Conservation (phyloP, 1,140 invertebrate genomes). For the Aethina tumida region DNA sequence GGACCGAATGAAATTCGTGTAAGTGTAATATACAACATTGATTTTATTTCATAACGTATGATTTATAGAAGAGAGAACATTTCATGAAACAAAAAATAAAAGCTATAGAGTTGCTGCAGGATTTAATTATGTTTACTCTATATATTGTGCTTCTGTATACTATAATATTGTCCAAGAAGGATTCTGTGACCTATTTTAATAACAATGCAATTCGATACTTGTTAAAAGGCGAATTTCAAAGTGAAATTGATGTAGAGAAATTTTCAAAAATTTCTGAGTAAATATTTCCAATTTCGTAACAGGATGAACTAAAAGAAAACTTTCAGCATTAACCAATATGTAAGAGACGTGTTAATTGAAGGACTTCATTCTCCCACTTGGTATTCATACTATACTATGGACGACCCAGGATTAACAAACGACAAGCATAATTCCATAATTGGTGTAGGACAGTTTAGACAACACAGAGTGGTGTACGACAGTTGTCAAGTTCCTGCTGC, state of each 20-base stretch:
- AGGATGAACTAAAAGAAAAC: background rate
- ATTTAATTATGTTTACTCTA: constrained; percentile 21
- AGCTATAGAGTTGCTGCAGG: constrained; percentile 16
- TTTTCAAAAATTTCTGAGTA: background rate
- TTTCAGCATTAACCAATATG: constrained; percentile 19
- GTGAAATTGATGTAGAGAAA: no score
- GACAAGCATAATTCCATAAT: constrained; percentile 23
- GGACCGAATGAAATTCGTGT: constrained; percentile 8
- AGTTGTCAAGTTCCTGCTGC: constrained; percentile 1
- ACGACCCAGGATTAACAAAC: constrained; percentile 19
- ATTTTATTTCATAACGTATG: background rate
- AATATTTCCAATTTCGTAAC: background rate
- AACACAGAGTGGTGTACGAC: constrained; percentile 12
- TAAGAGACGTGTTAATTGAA: constrained; percentile 14
- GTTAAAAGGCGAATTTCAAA: constrained; percentile 5
- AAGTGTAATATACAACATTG: background rate
- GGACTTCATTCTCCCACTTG: constrained; percentile 18
- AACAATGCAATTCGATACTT: constrained; percentile 16
- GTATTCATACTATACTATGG: constrained; percentile 17
- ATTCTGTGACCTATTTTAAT: constrained; percentile 11
- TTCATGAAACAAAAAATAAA: constrained; percentile 10
- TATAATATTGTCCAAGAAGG: constrained; percentile 18
- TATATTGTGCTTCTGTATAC: constrained; percentile 23
- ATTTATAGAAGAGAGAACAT: constrained; percentile 13
- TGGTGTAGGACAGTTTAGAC: constrained; percentile 19